A percentile compares a stretch with the other conserved stretches of the same genome.
These are phyloP conservation scores for Lacerta bilineata DNA, from an alignment of 2,797 vertebrate genomes.

Conservation along the genomic window DNA sequence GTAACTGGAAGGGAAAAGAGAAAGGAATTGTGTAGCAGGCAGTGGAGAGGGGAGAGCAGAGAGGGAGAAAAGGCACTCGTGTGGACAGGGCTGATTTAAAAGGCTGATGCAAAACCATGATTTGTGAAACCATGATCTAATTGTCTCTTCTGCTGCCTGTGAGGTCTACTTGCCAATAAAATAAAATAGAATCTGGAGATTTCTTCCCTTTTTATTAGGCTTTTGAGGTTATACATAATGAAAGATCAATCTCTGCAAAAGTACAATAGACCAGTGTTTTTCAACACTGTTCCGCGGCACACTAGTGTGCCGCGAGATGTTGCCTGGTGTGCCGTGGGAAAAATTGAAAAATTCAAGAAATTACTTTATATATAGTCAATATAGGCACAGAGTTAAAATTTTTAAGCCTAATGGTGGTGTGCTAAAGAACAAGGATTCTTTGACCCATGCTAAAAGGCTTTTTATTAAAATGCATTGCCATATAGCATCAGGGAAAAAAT, in stretches of 20 bases:
- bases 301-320: no score
- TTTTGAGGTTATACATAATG: conserved; percentile 47
- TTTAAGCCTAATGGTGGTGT: no score
- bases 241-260: conserved; percentile 29
- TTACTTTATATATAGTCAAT: no score
- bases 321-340: no score
- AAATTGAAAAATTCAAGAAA: no score
- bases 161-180: conserved; percentile 44
- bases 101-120: conserved; percentile 31
- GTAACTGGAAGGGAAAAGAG: background rate
- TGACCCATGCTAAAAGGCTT: conserved; percentile 34
- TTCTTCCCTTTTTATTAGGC: conserved; percentile 39
- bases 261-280: no score
- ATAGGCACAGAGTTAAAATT: no score
- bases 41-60: background rate
- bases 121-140: conserved; percentile 15
- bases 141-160: conserved; percentile 41
- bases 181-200: conserved; percentile 31
- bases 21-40: background rate
- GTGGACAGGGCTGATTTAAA: background rate
- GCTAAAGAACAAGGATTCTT: no score
- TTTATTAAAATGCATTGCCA: conserved; percentile 43
- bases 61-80: background rate
- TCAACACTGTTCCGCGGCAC: no score
- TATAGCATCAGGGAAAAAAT: background rate